phyloP scores from a whole-genome alignment of 30 jellyfish, hydroid and myxozoan genomes.

The Aurelia aurita region DNA sequence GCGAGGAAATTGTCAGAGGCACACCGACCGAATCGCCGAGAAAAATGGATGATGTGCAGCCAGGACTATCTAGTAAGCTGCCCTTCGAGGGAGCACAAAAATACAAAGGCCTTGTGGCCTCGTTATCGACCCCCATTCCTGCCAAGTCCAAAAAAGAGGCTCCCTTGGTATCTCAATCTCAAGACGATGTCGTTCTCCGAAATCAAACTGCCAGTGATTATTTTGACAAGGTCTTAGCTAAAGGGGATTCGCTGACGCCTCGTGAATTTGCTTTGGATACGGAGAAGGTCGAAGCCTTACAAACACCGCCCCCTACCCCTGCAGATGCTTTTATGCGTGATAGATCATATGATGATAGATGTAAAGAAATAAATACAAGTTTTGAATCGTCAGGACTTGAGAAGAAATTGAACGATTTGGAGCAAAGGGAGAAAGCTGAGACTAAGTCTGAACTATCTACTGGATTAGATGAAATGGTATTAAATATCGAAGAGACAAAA shows the following conservation, averaged over 20 bases:
- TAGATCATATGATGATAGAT: neutral
- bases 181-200: neutral
- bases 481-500: no score
- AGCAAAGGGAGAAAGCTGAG: neutral
- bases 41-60: no score
- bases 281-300: constrained; percentile 4
- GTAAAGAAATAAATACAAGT: no score
- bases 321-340: constrained; percentile 5
- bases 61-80: no score
- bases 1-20: neutral
- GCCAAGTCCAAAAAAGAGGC: neutral
- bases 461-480: no score
- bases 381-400: constrained; percentile 27
- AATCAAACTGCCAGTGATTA: constrained; percentile 23
- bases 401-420: constrained; percentile 12
- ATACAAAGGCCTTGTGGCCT: no score
- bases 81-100: no score
- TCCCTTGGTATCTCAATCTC: neutral
- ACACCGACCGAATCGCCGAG: neutral
- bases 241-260: constrained; percentile 53
- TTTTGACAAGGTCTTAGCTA: constrained; percentile 19
- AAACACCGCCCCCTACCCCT: constrained; percentile 67
- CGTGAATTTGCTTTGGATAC: neutral
- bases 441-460: neutral
- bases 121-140: no score